Evolutionary conservation across 2,888 invertebrate genomes (phyloP), one percentile per base, ranked within the genome.

Genomic region (Gastrophysa polygoni): DNA sequence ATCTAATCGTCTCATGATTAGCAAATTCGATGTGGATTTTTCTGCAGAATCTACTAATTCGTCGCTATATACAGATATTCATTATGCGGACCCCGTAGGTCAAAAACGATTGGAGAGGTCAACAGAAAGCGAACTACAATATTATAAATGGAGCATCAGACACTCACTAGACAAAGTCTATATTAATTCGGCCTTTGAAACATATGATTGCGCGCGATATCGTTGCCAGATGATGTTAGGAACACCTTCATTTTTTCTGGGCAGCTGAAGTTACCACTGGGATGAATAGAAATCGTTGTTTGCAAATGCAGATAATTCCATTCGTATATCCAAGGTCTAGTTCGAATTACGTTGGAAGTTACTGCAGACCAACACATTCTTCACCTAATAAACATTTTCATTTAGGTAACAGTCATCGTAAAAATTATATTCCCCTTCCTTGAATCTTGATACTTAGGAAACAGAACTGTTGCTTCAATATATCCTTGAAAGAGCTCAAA

Each of bases 131-230:
- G 57, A 66, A 62, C 59, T 57, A 20, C 38, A 50, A 43, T 46
- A n/a, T n/a, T n/a, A 48, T 63, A 61, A 61, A 61, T 61, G 56
- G 56, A 49, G 44, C 61, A 46, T 67, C 68, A 70, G 70, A 70
- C 70, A 61, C 58, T 47, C 52, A 56, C 70, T 60, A 70, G 70
- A 70, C 70, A 51, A 49, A 38, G 56, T 48, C 32, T 66, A 50
- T 59, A 69, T 68, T 67, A 65, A 59, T 68, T 68, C 59, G 65
- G 67, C 65, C 66, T 67, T 62, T 64, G 48, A 66, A 32, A 61
- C 59, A 59, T 61, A 54, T 61, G 56, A 59, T 63, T 54, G 18
- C 18, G 7, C 18, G 38, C 55, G 29, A 17, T 28, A 29, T 4
- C 18, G 6, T 29, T 32, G 6, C 10, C 29, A 8, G 6, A 7